phyloP scores from a whole-genome alignment of 35 echinoderm and acorn worm species.

The Apostichopus californicus region DNA sequence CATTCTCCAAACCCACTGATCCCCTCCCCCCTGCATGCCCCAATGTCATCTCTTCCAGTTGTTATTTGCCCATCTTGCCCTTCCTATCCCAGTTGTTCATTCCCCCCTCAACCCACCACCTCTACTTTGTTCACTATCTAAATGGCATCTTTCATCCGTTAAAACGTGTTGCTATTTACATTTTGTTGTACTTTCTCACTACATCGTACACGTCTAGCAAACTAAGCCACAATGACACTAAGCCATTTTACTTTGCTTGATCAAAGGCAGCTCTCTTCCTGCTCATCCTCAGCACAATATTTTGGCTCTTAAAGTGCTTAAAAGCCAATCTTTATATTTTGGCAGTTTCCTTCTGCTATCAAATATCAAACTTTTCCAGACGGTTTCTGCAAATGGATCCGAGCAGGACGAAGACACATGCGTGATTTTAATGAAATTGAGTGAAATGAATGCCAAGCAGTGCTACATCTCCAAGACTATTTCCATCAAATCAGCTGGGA shows the following conservation, averaged over 20 bases:
- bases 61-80: too few species aligned
- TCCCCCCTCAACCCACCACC: neutral
- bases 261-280: too few species aligned
- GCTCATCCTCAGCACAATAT: neutral
- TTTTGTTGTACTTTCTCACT: too few species aligned
- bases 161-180: too few species aligned
- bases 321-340: neutral
- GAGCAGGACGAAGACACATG: conserved; percentile 9
- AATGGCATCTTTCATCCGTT: neutral
- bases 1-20: too few species aligned
- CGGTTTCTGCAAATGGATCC: neutral
- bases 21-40: too few species aligned
- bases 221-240: too few species aligned
- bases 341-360: neutral
- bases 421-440: conserved; percentile 18
- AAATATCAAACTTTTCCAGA: conserved; percentile 15
- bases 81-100: neutral
- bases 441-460: conserved; percentile 11
- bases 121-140: neutral
- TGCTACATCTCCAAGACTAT: conserved; percentile 1
- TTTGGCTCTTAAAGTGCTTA: neutral
- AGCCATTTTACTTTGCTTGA: too few species aligned
- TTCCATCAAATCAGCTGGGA: conserved; percentile 19
- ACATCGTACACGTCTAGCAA: too few species aligned
- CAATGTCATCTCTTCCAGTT: too few species aligned